Base-by-base conservation (phyloP, 2,113 vertebrate species). In the Centropristis striata region DNA sequence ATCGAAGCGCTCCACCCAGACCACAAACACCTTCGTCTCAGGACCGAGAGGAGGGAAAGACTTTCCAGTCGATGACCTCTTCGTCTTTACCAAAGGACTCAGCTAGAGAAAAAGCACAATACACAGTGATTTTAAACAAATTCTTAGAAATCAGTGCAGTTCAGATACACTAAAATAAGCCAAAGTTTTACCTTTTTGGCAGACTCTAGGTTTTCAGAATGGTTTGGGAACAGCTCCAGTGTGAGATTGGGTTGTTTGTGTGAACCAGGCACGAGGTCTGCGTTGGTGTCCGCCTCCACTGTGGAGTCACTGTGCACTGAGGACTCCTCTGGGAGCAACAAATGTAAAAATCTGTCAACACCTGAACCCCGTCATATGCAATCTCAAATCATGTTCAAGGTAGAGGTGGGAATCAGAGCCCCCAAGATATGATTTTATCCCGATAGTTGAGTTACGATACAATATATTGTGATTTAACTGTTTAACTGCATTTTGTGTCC, bases 1-100 rank as follows among this genome's bases (percentile, higher is more conserved):
- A 91, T 99, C 98, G 15, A 96, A 98, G 83, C 97, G 96, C 54
- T 99, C 98, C 81, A 98, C 96, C 98, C 98, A 99, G 50, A 98
- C 97, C 53, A 99, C 96, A 28, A 97, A 96, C 70, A 98, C 97
- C 90, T 98, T 98, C 32, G 98, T 99, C 93, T 99, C 98, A 57
- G 98, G 98, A 82, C 97, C 97, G 73, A 98, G 94, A 0, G 96
- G 96, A 28, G 97, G 97, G 82, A 98, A 93, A 50, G 95, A 95
- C 60, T 97, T 96, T 80, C 97, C 96, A 66, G 96, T 96, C 58
- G 96, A 96, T 59, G 96, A 91, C 83, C 95, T 97, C 94, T 97
- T 98, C 67, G 94, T 93, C 92, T 96, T 96, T 51, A 96, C 96
- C 87, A 96, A 94, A 73, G 97, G 97, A 93, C 96, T 98, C 83